These are phyloP conservation scores for Sinohyriopsis cumingii DNA, from an alignment of 2,888 invertebrate species.

Conservation along the genomic window DNA sequence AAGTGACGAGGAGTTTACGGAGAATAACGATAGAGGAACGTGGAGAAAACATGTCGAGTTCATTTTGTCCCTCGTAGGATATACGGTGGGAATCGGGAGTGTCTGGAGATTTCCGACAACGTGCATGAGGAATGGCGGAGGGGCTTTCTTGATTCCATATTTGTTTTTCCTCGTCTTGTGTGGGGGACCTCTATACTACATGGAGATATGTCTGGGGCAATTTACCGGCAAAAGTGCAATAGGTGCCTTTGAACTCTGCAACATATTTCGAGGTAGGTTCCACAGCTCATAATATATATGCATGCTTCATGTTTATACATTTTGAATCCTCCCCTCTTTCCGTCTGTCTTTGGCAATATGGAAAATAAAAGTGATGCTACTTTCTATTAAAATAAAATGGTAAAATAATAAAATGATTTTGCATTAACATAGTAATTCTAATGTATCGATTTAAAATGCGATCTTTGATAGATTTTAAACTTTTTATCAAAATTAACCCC, in stretches of 20 bases:
- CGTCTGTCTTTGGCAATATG: too few species aligned
- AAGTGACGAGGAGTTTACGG: too few species aligned
- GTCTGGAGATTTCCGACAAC: constrained; percentile 35
- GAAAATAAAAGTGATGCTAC: too few species aligned
- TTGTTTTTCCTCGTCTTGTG: constrained; percentile 31
- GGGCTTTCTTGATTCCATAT: constrained; percentile 39
- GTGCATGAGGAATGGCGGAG: constrained; percentile 31
- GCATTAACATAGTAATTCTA: too few species aligned
- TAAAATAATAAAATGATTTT: too few species aligned
- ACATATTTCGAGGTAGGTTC: constrained; percentile 28
- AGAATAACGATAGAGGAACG: constrained; percentile 7
- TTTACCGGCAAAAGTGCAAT: constrained; percentile 34
- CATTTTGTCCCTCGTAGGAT: constrained; percentile 31
- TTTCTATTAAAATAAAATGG: too few species aligned
- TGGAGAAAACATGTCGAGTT: constrained; percentile 28
- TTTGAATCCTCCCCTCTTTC: too few species aligned
- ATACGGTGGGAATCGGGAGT: constrained; percentile 32
- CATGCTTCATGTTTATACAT: too few species aligned
- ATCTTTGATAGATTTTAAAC: too few species aligned
- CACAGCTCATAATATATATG: too few species aligned
- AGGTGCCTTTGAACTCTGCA: constrained; percentile 31
- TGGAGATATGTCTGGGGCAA: constrained; percentile 36
- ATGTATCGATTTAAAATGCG: too few species aligned
- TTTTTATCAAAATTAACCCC: too few species aligned
- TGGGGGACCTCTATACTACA: constrained; percentile 34